A percentile compares a stretch with the other conserved stretches of the same genome.
Conservation (phyloP, 2,797 vertebrate species). For the Mus caroli region DNA sequence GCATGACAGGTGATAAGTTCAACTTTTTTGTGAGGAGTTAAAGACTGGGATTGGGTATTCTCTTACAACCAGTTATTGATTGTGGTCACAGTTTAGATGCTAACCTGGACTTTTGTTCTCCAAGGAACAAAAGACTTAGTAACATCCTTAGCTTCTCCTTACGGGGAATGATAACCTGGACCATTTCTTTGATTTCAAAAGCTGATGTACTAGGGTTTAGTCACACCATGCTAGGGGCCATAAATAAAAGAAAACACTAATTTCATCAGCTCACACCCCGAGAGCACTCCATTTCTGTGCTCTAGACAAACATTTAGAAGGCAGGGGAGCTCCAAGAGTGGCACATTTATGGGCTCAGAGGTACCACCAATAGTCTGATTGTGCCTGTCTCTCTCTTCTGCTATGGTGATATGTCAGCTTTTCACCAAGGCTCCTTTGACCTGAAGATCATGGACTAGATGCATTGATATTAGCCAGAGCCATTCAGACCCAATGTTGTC, state of each 20-base stretch:
- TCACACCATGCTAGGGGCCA: neutral
- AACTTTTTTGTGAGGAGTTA: neutral
- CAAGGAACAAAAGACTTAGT: neutral
- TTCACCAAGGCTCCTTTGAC: neutral
- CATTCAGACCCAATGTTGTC: neutral
- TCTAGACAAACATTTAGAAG: neutral
- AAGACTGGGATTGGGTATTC: neutral
- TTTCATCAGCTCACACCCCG: neutral
- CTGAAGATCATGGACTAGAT: neutral
- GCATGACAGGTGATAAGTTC: neutral
- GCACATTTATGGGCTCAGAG: neutral
- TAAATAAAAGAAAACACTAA: neutral
- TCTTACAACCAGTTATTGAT: neutral
- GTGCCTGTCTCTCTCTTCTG: neutral
- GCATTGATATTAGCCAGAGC: neutral
- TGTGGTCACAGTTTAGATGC: neutral
- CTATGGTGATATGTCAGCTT: neutral
- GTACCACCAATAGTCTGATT: neutral
- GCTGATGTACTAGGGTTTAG: neutral
- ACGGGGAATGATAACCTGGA: neutral
- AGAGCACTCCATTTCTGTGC: neutral
- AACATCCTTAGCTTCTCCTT: neutral
- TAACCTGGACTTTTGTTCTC: neutral
- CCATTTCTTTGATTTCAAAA: conserved; percentile 24
- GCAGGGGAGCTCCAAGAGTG: neutral